Base-by-base conservation (phyloP, 2,888 invertebrate species). In the Drosophila dives region DNA sequence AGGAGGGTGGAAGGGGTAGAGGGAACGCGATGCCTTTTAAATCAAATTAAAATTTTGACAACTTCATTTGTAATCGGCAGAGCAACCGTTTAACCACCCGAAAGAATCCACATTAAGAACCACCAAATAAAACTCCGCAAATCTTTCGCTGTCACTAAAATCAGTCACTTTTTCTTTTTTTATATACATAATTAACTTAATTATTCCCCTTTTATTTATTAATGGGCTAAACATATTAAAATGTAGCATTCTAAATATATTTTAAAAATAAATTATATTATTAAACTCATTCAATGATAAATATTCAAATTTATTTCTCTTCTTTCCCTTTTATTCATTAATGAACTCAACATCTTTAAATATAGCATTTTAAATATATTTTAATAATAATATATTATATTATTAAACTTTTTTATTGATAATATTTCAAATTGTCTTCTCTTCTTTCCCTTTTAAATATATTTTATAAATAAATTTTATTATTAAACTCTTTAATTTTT, bases 41-140 rank as follows among this genome's bases (percentile, higher is more conserved):
- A 87, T 86, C 90, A 90, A 90, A 90, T 90, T 91, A 85, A 86
- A 89, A 89, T 89, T 91, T 85, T 89, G 91, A 90, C 91, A 91
- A 90, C 90, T 90, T 90, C 89, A 90, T 90, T 90, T 91, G 87
- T 90, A 89, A 77, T 80, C 82, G 73, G 71, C 53, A 48, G 54
- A 53, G 67, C 72, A 76, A 48, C 64, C 64, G 76, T 56, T 71
- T 65, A 71, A 60, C 58, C 62, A 49, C 29, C 45, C 4, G 20
- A 36, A 23, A 48, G 33, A 56, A 55, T n/a, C n/a, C 40, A 60
- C n/a, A 60, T 42, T 12, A 32, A 58, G 36, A n/a, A 62, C 23
- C 34, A 15, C 29, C 11, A 45, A 50, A 50, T 50, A 50, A 29
- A 6, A 50, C 29, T 32, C n/a, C 11, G 3, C 17, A 5, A 17